Evolutionary conservation across 2,797 vertebrate genomes (phyloP).

Genomic region (Triplophysa yarkandensis): DNA sequence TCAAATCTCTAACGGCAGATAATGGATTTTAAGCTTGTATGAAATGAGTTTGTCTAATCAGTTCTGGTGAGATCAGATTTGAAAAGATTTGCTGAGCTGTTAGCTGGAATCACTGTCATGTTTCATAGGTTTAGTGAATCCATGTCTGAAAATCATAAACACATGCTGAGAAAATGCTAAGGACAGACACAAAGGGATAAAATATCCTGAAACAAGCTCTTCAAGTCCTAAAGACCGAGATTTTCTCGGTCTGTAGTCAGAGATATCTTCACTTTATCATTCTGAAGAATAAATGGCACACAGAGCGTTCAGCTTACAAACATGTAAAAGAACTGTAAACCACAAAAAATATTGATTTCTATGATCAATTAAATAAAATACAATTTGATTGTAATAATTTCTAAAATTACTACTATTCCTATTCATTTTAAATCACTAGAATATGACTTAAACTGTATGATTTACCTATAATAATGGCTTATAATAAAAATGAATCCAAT

Average conservation of each 20-base stretch:
- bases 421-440: too few species aligned
- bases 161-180: background rate
- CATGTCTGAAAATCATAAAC: conserved; percentile 6
- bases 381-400: too few species aligned
- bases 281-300: background rate
- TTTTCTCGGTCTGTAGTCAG: background rate
- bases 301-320: background rate
- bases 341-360: background rate
- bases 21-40: too few species aligned
- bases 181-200: background rate
- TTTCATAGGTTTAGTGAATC: background rate
- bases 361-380: background rate
- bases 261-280: background rate
- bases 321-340: background rate
- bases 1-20: too few species aligned
- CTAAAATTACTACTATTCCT: too few species aligned
- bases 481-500: too few species aligned
- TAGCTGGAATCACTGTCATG: background rate
- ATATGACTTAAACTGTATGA: too few species aligned
- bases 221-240: background rate
- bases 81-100: background rate
- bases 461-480: too few species aligned
- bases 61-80: background rate
- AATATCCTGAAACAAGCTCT: background rate
- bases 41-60: too few species aligned